Evolutionary conservation across 2,888 invertebrate species (phyloP).

Genomic region (Diplolepis rosae): DNA sequence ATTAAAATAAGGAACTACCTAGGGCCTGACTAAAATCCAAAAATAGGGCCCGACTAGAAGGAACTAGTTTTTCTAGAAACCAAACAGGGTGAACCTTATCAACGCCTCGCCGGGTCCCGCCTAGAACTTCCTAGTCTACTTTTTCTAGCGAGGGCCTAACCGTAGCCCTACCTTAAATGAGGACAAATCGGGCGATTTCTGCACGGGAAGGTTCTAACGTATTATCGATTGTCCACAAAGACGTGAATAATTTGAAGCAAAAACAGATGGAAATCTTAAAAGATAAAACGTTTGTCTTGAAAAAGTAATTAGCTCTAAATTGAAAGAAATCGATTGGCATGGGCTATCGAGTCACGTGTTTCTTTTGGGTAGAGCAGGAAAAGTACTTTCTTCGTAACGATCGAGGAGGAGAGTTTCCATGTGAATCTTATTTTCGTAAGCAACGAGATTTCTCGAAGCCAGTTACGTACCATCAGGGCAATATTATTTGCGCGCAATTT

Average conservation of each 20-base stretch:
- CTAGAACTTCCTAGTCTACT: no score
- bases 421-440: conserved; percentile 39
- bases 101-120: no score
- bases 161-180: no score
- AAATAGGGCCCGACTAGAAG: no score
- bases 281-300: neutral
- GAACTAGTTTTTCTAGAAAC: no score
- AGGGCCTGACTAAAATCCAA: no score
- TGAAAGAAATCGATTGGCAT: neutral
- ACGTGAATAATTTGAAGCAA: neutral
- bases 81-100: no score
- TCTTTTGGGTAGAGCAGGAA: neutral
- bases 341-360: conserved; percentile 5
- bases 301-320: neutral
- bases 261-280: neutral
- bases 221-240: no score
- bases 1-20: no score
- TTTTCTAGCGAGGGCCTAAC: no score
- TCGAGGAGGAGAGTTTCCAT: neutral
- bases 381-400: neutral
- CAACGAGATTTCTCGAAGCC: conserved; percentile 34
- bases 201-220: no score
- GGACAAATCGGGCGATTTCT: no score
- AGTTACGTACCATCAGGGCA: conserved; percentile 33
- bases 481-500: conserved; percentile 47